A percentile compares a stretch with the other conserved stretches of the same genome.
phyloP scores from a whole-genome alignment of 2,888 invertebrate genomes.

The Lacanobia wlatinum region DNA sequence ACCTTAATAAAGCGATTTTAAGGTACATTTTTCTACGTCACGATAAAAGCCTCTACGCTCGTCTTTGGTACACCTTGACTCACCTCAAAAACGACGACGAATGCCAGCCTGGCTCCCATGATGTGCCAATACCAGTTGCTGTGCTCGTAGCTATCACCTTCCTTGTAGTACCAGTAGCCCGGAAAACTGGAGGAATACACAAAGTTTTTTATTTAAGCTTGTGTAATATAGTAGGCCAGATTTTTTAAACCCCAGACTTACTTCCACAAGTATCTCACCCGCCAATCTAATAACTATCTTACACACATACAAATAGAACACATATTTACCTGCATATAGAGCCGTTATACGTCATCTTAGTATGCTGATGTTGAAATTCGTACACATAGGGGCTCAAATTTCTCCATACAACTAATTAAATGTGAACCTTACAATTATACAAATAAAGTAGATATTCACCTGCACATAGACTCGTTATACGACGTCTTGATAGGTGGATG shows the following conservation, averaged over 20 bases:
- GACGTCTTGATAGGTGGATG: conserved; percentile 82
- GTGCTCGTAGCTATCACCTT: conserved; percentile 91
- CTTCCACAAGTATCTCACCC: too few relatives aligned
- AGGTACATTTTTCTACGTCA: too few relatives aligned
- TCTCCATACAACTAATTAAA: conserved; percentile 95
- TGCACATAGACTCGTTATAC: conserved; percentile 91
- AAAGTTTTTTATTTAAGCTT: neutral
- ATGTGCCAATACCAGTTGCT: conserved; percentile 97
- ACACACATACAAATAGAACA: neutral
- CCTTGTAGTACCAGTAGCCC: conserved; percentile 93
- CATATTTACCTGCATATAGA: conserved; percentile 92
- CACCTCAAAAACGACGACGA: conserved; percentile 98
- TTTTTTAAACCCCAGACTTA: too few relatives aligned
- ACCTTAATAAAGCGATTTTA: too few relatives aligned
- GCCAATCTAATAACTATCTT: neutral
- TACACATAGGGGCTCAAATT: conserved; percentile 95
- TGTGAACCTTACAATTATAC: conserved; percentile 91
- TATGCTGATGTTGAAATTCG: conserved; percentile 93
- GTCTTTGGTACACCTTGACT: conserved; percentile 49
- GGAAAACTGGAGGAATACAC: conserved; percentile 92
- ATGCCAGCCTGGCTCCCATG: conserved; percentile 96
- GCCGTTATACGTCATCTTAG: conserved; percentile 88
- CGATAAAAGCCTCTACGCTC: too few relatives aligned
- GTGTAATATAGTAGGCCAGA: too few relatives aligned
- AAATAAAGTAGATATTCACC: conserved; percentile 81